Evolutionary conservation across 2,888 invertebrate genomes (phyloP).

Genomic region (Lochmaea capreae): DNA sequence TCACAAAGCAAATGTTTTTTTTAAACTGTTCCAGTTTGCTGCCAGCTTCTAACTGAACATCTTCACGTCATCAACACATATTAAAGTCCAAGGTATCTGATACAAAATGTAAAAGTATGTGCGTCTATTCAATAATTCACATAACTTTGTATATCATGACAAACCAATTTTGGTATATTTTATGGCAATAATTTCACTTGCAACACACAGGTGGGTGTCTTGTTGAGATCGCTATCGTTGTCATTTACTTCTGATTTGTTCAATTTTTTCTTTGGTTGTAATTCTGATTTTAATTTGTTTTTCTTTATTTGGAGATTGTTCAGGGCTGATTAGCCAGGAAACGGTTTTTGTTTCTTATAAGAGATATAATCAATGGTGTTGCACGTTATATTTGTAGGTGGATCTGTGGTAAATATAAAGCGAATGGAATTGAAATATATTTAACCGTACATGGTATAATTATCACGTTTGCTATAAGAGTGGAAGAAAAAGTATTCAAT

Average conservation of each 20-base stretch:
- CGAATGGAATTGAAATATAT: not conserved
- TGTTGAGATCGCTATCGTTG: no score
- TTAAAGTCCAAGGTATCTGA: no score
- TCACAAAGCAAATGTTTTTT: no score
- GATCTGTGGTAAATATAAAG: constrained; percentile 7
- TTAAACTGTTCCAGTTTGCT: no score
- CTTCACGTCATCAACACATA: no score
- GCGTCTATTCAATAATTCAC: not conserved
- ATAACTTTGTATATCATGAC: not conserved
- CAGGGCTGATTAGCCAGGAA: constrained; percentile 33
- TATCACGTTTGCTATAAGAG: not conserved
- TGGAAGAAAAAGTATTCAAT: not conserved
- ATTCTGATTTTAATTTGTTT: constrained; percentile 26
- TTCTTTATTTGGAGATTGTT: constrained; percentile 25
- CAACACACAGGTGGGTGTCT: constrained; percentile 26
- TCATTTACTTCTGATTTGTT: no score
- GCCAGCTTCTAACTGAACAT: no score
- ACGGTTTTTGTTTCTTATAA: constrained; percentile 16
- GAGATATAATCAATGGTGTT: constrained; percentile 19
- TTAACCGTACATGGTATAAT: not conserved
- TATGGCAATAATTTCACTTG: constrained; percentile 26
- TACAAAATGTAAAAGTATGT: no score
- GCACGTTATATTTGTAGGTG: constrained; percentile 8
- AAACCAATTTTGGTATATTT: constrained; percentile 26
- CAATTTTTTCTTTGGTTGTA: constrained; percentile 14